These are phyloP conservation scores for Porites evermanni DNA, from an alignment of 92 coral and sea anemone genomes.

Conservation along the genomic window DNA sequence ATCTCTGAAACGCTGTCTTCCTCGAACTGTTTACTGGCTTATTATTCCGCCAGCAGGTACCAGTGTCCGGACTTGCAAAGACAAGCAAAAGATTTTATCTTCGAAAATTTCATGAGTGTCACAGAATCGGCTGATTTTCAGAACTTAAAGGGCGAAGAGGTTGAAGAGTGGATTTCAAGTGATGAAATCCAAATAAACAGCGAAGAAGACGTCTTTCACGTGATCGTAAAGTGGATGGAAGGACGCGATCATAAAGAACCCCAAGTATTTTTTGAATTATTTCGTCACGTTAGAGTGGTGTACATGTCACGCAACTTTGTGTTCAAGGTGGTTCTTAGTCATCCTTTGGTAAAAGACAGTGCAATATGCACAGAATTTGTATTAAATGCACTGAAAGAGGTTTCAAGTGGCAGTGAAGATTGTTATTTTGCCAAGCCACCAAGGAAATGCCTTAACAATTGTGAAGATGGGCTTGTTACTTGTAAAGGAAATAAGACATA, in stretches of 20 bases:
- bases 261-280: background rate
- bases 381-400: background rate
- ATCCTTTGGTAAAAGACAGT: constrained; percentile 4
- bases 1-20: background rate
- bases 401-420: background rate
- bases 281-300: background rate
- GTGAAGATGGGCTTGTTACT: background rate
- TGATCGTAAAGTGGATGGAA: background rate
- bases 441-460: constrained; percentile 1
- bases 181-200: background rate
- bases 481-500: background rate
- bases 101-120: background rate
- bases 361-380: background rate
- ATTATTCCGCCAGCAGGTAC: constrained; percentile 6
- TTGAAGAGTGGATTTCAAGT: too few relatives aligned
- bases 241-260: background rate
- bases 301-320: background rate
- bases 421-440: background rate
- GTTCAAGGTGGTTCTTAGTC: background rate
- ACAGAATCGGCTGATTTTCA: background rate
- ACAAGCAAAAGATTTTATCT: background rate
- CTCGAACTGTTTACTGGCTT: background rate
- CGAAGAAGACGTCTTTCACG: constrained; percentile 8
- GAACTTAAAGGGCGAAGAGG: background rate
- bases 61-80: background rate